These are phyloP conservation scores for Urocyon cinereoargenteus DNA, from an alignment of 2,797 vertebrate species.

Conservation along the genomic window DNA sequence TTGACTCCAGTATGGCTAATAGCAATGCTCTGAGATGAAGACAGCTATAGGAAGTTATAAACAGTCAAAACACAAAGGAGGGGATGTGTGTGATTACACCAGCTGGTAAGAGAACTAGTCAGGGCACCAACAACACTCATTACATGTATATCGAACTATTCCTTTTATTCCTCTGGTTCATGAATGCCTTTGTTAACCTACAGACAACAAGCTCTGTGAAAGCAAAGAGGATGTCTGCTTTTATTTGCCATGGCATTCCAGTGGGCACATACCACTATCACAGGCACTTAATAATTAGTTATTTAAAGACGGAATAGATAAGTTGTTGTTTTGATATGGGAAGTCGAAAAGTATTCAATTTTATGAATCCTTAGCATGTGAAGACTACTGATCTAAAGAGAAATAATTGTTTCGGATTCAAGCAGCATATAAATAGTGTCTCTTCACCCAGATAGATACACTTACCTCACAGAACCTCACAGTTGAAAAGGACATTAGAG, in stretches of 20 bases:
- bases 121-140: neutral
- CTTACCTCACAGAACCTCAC: neutral
- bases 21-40: neutral
- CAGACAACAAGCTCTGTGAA: neutral
- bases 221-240: neutral
- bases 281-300: neutral
- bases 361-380: neutral
- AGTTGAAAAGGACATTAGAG: neutral
- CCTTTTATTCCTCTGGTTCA: neutral
- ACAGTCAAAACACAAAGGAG: neutral
- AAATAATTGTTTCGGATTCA: neutral
- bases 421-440: neutral
- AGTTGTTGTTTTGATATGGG: neutral
- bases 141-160: neutral
- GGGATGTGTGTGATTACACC: too few relatives aligned
- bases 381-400: neutral
- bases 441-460: neutral
- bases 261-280: neutral
- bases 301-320: neutral
- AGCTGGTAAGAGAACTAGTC: neutral
- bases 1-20: neutral
- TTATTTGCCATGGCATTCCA: neutral
- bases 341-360: neutral
- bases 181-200: neutral
- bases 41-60: neutral